A percentile compares a stretch with the other conserved stretches of the same genome.
These are phyloP conservation scores for Rhyacophila evoluta DNA, from an alignment of 2,888 invertebrate genomes.

Conservation along the genomic window DNA sequence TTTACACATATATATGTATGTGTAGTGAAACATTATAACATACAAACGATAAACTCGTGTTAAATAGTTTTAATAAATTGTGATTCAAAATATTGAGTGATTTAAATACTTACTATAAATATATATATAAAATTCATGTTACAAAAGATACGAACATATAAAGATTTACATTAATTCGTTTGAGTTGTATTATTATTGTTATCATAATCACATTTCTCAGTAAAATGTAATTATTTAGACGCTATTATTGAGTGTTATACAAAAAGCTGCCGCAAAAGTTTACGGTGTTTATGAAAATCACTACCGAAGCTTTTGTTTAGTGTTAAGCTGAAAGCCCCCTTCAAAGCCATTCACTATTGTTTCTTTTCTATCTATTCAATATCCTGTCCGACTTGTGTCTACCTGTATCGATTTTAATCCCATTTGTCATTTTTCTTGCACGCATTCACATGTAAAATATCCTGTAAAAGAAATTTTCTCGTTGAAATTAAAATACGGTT, in stretches of 20 bases:
- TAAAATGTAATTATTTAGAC: slow-evolving; percentile 38
- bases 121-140: too few species aligned
- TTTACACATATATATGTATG: too few species aligned
- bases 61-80: too few species aligned
- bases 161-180: too few species aligned
- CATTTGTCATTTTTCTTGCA: slow-evolving; percentile 42
- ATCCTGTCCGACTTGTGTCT: too few species aligned
- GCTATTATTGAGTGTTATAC: neutral
- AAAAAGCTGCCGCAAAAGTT: slow-evolving; percentile 34
- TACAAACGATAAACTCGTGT: too few species aligned
- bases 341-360: slow-evolving; percentile 36
- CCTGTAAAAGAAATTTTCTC: slow-evolving; percentile 37
- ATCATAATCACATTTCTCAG: slow-evolving; percentile 26
- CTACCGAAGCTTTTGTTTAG: slow-evolving; percentile 29
- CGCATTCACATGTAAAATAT: slow-evolving; percentile 47
- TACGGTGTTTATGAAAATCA: slow-evolving; percentile 30
- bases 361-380: neutral
- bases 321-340: slow-evolving; percentile 23
- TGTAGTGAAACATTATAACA: too few species aligned
- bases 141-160: too few species aligned
- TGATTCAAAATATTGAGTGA: too few species aligned
- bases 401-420: slow-evolving; percentile 43
- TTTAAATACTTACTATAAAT: too few species aligned
- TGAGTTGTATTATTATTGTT: slow-evolving; percentile 35
- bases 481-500: neutral